Evolutionary conservation across 2,797 vertebrate species (phyloP).

Genomic region (Sciurus vulgaris): DNA sequence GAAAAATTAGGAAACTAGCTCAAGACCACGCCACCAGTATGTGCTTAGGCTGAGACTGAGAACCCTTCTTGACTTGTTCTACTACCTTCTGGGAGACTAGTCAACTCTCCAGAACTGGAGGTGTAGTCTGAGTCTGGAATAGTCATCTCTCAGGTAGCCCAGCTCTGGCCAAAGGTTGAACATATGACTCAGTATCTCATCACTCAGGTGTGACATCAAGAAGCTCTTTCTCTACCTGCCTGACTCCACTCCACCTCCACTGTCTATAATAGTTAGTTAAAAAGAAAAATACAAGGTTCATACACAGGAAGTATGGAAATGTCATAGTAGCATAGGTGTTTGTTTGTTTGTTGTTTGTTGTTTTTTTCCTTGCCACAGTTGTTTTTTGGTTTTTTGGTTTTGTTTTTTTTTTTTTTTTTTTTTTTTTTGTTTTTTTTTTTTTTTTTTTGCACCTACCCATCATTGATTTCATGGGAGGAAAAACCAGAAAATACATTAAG

Average conservation of each 20-base stretch:
- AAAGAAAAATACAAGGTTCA: not conserved
- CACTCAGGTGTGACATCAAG: not conserved
- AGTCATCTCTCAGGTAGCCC: not conserved
- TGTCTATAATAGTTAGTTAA: not conserved
- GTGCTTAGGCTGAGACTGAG: not conserved
- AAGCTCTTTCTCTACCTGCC: not conserved
- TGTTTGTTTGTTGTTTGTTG: too few species aligned
- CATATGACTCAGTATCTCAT: not conserved
- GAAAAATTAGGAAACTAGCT: slow-evolving; percentile 22
- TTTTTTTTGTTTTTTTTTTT: too few species aligned
- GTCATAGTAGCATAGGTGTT: not conserved
- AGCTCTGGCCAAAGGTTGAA: not conserved
- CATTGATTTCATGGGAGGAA: not conserved
- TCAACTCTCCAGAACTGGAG: not conserved
- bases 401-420: too few species aligned
- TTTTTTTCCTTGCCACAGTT: not conserved
- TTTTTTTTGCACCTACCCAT: not conserved
- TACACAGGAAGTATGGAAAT: not conserved
- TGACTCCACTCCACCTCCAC: too few species aligned
- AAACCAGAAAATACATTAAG: not conserved
- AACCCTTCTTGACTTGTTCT: not conserved
- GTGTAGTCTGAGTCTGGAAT: not conserved
- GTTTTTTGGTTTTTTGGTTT: too few species aligned
- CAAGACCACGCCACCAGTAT: not conserved
- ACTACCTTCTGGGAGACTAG: not conserved